These are phyloP conservation scores for Neotragus pygmaeus DNA, from an alignment of 2,113 vertebrate species.

Conservation along the genomic window DNA sequence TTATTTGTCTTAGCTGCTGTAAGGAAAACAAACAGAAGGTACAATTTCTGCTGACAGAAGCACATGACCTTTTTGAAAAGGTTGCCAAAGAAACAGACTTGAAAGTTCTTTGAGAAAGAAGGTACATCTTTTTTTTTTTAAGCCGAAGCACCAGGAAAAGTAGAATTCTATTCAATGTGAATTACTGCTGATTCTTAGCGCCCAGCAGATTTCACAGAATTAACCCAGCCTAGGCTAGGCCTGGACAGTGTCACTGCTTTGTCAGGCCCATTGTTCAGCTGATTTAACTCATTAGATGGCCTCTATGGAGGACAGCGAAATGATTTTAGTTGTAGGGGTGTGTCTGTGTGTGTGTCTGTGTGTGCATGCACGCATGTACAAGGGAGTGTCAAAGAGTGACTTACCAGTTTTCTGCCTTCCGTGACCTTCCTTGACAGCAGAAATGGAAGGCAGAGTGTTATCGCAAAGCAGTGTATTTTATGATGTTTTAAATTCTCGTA, in stretches of 20 bases:
- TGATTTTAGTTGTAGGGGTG: neutral
- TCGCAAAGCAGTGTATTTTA: slow-evolving; percentile 25
- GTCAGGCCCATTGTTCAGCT: neutral
- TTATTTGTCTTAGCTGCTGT: slow-evolving; percentile 17
- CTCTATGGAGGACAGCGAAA: neutral
- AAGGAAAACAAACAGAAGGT: slow-evolving; percentile 13
- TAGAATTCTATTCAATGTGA: neutral
- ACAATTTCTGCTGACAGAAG: neutral
- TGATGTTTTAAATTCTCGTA: neutral
- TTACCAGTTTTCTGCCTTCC: neutral
- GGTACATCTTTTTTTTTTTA: neutral
- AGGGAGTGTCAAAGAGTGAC: neutral
- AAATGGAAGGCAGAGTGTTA: neutral
- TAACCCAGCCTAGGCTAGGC: neutral
- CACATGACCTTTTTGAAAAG: neutral
- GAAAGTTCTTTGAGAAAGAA: slow-evolving; percentile 18
- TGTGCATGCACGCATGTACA: neutral
- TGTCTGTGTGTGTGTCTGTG: neutral
- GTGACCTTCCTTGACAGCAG: neutral
- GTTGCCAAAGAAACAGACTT: neutral
- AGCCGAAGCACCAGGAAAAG: neutral
- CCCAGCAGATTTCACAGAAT: neutral
- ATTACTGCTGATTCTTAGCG: neutral
- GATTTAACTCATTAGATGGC: neutral
- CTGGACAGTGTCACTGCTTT: neutral